A percentile compares a stretch with the other conserved stretches of the same genome.
These are phyloP conservation scores for Trinectes maculatus DNA, from an alignment of 2,113 vertebrate genomes.

Conservation along the genomic window DNA sequence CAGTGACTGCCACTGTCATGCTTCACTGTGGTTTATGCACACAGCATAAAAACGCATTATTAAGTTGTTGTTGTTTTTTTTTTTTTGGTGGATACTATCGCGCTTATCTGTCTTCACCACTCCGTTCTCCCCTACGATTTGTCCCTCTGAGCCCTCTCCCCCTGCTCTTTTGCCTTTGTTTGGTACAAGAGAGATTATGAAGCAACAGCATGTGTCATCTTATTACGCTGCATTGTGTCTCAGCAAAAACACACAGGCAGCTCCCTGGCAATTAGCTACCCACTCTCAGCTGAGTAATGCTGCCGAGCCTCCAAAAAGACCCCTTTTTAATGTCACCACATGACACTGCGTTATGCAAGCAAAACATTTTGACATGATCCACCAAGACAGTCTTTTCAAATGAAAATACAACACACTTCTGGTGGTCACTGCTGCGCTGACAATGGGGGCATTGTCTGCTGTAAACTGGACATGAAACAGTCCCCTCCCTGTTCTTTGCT, in stretches of 20 bases:
- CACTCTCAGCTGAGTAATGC: constrained; percentile 70
- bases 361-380: constrained; percentile 70
- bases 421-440: constrained; percentile 37
- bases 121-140: neutral
- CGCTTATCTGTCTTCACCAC: neutral
- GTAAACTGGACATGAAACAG: constrained; percentile 13
- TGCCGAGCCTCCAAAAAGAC: constrained; percentile 64
- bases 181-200: constrained; percentile 62
- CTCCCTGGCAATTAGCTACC: constrained; percentile 78
- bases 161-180: constrained; percentile 63
- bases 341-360: constrained; percentile 74
- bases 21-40: constrained; percentile 22
- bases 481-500: neutral
- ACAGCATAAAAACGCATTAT: constrained; percentile 1
- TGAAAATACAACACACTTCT: constrained; percentile 57
- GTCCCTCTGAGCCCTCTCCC: constrained; percentile 4
- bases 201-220: constrained; percentile 69
- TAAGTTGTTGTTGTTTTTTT: neutral
- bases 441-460: constrained; percentile 5
- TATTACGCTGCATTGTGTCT: constrained; percentile 68
- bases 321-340: constrained; percentile 73
- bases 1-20: constrained; percentile 19
- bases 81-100: neutral
- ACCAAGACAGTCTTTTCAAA: constrained; percentile 60
- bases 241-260: constrained; percentile 67